phyloP scores from a whole-genome alignment of 2,797 vertebrate genomes.

The Helostoma temminkii region DNA sequence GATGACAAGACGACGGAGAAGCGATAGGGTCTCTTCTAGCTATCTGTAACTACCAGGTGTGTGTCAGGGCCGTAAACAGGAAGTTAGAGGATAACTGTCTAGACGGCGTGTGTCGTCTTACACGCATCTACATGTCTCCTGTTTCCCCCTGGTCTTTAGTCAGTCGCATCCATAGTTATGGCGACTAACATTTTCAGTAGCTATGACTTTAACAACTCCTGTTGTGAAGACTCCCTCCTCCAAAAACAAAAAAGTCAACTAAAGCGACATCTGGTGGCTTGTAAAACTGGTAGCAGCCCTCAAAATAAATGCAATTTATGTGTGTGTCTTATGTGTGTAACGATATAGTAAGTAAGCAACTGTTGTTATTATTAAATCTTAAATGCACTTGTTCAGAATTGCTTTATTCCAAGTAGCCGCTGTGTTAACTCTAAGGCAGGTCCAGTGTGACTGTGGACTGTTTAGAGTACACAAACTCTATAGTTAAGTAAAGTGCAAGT shows the following conservation, averaged over 20 bases:
- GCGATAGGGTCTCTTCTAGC: constrained; percentile 5
- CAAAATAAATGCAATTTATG: background rate
- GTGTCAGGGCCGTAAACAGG: background rate
- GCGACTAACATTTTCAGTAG: background rate
- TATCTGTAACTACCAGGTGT: background rate
- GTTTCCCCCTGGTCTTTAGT: fast-evolving
- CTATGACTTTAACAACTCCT: too few relatives aligned
- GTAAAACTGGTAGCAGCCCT: background rate
- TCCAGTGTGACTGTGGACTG: too few relatives aligned
- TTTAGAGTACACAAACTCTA: too few relatives aligned
- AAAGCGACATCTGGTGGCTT: background rate
- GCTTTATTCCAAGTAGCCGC: too few relatives aligned
- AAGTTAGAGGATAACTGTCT: background rate
- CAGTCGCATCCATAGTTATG: too few relatives aligned
- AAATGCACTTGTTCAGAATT: too few relatives aligned
- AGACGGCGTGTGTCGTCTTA: constrained; percentile 8
- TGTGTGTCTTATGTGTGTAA: background rate
- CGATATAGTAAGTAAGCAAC: too few relatives aligned
- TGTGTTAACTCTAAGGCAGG: too few relatives aligned
- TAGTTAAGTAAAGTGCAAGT: too few relatives aligned
- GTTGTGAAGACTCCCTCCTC: too few relatives aligned
- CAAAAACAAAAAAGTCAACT: background rate
- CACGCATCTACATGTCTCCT: background rate
- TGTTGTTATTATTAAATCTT: too few relatives aligned
- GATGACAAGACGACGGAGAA: constrained; percentile 38